Evolutionary conservation across 2,888 invertebrate genomes (phyloP).

Genomic region (Zygogramma bicolorata): DNA sequence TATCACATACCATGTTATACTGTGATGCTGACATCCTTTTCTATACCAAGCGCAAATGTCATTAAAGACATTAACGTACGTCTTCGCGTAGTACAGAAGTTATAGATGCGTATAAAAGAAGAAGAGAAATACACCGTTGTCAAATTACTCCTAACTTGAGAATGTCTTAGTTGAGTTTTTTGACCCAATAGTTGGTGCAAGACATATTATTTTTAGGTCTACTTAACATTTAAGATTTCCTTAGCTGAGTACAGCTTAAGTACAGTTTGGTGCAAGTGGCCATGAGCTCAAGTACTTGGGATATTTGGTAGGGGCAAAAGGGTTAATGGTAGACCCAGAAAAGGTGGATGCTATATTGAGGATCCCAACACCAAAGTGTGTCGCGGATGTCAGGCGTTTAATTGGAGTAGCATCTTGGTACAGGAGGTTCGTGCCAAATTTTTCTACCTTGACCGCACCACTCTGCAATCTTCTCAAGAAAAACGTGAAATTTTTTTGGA

Average conservation of each 20-base stretch:
- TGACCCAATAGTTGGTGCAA: neutral
- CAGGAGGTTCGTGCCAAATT: too few relatives aligned
- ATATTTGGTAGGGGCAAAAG: slow-evolving; percentile 2
- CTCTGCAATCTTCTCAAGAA: neutral
- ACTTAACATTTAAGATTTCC: neutral
- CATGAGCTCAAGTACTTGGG: neutral
- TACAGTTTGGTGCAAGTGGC: neutral
- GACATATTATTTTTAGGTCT: slow-evolving; percentile 2
- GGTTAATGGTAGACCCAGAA: slow-evolving; percentile 23
- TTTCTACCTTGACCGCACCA: too few relatives aligned
- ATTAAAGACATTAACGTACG: too few relatives aligned
- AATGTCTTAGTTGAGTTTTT: too few relatives aligned
- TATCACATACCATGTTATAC: too few relatives aligned
- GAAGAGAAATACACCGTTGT: too few relatives aligned
- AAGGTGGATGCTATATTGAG: slow-evolving; percentile 23
- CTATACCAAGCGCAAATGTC: too few relatives aligned
- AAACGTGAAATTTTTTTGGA: neutral
- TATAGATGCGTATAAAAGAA: too few relatives aligned
- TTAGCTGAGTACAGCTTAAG: slow-evolving; percentile 4
- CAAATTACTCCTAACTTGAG: too few relatives aligned
- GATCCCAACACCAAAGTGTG: neutral
- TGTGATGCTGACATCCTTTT: too few relatives aligned
- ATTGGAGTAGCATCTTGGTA: slow-evolving; percentile 17
- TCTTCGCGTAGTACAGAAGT: too few relatives aligned
- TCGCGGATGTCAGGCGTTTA: neutral